These are phyloP conservation scores for Drosophila nr. perissopoda DNA, from an alignment of 2,888 invertebrate species.

Conservation along the genomic window DNA sequence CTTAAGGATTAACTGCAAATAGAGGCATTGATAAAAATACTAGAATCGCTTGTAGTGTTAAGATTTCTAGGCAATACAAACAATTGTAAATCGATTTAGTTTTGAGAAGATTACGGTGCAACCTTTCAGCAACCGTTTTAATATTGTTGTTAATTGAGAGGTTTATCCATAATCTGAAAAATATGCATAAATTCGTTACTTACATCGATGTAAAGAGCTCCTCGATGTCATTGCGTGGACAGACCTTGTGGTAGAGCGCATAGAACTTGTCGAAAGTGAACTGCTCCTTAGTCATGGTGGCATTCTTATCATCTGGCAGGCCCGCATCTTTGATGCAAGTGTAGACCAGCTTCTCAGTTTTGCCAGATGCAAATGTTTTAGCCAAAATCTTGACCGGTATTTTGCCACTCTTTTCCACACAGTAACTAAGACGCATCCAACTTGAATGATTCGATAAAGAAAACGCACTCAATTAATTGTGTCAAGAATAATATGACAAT, in stretches of 20 bases:
- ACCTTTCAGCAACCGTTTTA: no score
- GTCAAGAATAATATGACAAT: background rate
- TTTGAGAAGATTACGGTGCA: background rate
- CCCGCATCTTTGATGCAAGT: slow-evolving; percentile 97
- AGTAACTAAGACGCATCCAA: slow-evolving; percentile 99
- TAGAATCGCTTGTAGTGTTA: background rate
- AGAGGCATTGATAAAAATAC: background rate
- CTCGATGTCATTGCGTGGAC: slow-evolving; percentile 99
- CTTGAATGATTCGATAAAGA: slow-evolving; percentile 85
- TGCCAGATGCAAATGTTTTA: slow-evolving; percentile 99
- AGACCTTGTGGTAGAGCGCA: slow-evolving; percentile 98
- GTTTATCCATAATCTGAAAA: background rate
- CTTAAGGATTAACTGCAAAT: background rate
- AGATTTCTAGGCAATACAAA: background rate
- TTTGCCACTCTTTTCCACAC: slow-evolving; percentile 96
- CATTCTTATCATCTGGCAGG: slow-evolving; percentile 97
- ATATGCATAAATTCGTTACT: slow-evolving; percentile 85
- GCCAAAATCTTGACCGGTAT: slow-evolving; percentile 98
- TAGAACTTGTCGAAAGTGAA: slow-evolving; percentile 99
- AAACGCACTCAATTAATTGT: slow-evolving; percentile 8
- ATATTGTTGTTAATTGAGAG: background rate
- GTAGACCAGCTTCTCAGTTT: slow-evolving; percentile 99
- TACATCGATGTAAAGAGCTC: slow-evolving; percentile 98
- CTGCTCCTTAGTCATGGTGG: slow-evolving; percentile 96
- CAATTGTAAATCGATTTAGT: background rate